Evolutionary conservation across 2,113 vertebrate genomes (phyloP).

Genomic region (Syngnathus typhle): DNA sequence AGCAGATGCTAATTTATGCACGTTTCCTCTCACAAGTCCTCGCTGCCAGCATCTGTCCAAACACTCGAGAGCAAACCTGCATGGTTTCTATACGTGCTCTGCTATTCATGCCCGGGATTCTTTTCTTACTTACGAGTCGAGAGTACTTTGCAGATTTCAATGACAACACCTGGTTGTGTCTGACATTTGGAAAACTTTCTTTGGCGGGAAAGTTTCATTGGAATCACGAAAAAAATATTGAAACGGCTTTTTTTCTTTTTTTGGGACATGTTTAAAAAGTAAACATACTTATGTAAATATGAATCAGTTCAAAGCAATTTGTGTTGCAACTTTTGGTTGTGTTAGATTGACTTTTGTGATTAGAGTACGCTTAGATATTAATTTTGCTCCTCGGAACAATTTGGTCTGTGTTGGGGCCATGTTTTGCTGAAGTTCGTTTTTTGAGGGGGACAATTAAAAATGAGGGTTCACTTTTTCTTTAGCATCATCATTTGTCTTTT

Average conservation of each 20-base stretch:
- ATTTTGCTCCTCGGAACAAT: no score
- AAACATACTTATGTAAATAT: neutral
- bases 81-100: neutral
- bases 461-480: neutral
- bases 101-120: neutral
- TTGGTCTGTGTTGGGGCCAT: neutral
- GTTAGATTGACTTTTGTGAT: no score
- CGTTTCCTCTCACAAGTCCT: neutral
- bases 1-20: conserved; percentile 1
- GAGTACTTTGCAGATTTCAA: neutral
- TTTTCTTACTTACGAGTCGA: neutral
- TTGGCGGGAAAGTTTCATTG: neutral
- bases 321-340: neutral
- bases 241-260: neutral
- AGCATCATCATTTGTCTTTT: neutral
- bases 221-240: no score
- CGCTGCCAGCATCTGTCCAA: conserved; percentile 3
- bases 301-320: neutral
- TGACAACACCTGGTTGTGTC: neutral
- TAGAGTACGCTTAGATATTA: no score
- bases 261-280: neutral
- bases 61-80: neutral
- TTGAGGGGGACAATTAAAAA: neutral
- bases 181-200: neutral
- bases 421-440: neutral